Percentiles rank a stretch among this genome's conserved stretches.
Conservation (phyloP, 2,888 invertebrate genomes). For the Drosophila fungiperda region DNA sequence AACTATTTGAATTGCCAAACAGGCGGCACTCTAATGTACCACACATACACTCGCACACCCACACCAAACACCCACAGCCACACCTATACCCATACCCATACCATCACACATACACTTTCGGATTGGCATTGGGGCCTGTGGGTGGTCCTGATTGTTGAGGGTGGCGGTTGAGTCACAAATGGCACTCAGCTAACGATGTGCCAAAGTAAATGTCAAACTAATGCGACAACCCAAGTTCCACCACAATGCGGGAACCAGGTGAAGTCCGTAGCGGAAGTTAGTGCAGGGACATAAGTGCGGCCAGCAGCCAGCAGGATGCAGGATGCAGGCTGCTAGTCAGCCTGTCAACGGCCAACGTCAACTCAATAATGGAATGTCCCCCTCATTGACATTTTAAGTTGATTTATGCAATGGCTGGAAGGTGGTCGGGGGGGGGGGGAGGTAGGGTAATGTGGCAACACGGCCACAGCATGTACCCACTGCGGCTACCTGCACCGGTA, state of each 20-base stretch:
- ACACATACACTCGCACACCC: conserved; percentile 23
- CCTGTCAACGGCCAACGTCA: conserved; percentile 57
- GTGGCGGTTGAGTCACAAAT: conserved; percentile 29
- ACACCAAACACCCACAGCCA: conserved; percentile 12
- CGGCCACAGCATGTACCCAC: too few species aligned
- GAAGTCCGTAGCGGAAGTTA: conserved; percentile 31
- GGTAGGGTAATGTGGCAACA: background rate
- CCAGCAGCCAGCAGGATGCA: conserved; percentile 13
- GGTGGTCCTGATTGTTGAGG: conserved; percentile 1
- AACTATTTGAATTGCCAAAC: conserved; percentile 77
- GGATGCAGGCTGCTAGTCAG: conserved; percentile 55
- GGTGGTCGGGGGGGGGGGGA: background rate
- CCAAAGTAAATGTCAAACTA: conserved; percentile 80
- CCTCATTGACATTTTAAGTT: conserved; percentile 76
- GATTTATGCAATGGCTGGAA: conserved; percentile 47
- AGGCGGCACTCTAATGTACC: conserved; percentile 60
- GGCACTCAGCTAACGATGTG: conserved; percentile 77
- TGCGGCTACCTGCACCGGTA: conserved; percentile 15
- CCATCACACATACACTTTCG: background rate
- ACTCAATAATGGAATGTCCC: conserved; percentile 75
- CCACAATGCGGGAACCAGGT: conserved; percentile 57
- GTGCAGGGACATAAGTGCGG: conserved; percentile 7
- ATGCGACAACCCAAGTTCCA: conserved; percentile 67
- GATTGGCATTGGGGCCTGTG: conserved; percentile 7
- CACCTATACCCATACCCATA: background rate